Evolutionary conservation across 2,113 vertebrate genomes (phyloP).

Genomic region (Muntiacus muntjak): DNA sequence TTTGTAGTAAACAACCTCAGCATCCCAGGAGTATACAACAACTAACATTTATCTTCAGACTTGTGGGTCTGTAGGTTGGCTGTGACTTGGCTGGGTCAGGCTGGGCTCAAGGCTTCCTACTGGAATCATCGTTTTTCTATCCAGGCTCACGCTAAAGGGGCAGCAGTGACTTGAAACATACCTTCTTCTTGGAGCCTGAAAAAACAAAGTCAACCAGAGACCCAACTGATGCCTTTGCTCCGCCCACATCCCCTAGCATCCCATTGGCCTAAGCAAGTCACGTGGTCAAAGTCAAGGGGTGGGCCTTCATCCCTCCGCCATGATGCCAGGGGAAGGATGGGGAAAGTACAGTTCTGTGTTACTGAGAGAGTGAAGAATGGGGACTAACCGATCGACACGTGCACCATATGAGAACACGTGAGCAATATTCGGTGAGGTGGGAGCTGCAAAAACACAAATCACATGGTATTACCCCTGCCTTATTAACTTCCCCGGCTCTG

Average conservation of each 20-base stretch:
- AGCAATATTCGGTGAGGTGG: not conserved
- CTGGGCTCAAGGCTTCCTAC: not conserved
- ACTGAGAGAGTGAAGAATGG: not conserved
- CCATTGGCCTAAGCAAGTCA: not conserved
- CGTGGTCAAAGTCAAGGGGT: not conserved
- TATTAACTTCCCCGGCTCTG: not conserved
- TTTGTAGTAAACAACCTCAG: not conserved
- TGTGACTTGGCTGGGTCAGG: not conserved
- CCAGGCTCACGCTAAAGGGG: not conserved
- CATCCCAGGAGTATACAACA: not conserved
- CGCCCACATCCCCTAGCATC: not conserved
- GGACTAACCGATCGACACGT: not conserved
- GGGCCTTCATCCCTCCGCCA: accelerated
- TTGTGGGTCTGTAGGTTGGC: not conserved
- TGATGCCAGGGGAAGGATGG: no score
- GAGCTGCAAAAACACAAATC: not conserved
- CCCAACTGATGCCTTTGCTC: not conserved
- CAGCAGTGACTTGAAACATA: accelerated
- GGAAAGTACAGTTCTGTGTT: not conserved
- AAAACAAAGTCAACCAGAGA: not conserved
- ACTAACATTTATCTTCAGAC: not conserved
- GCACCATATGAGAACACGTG: not conserved
- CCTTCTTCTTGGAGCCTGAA: not conserved
- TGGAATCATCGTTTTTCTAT: not conserved
- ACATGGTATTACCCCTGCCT: not conserved